Conservation (phyloP, 64 coral and sea anemone species). For the Hydrozoanthus tunicans region DNA sequence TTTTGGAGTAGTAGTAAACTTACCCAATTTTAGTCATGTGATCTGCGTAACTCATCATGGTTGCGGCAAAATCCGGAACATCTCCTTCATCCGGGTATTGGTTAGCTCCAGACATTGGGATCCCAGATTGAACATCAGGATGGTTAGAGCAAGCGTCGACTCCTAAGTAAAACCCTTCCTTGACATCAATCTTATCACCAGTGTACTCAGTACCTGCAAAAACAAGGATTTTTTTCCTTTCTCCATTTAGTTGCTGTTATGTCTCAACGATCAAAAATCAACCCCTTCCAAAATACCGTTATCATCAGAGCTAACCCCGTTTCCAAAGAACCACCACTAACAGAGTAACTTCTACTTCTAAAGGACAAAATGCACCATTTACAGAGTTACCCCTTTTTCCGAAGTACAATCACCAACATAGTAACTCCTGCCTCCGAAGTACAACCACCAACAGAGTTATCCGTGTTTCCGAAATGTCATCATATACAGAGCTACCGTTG, state of each 20-base stretch:
- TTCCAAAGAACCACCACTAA: too few species aligned
- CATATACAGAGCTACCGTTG: too few species aligned
- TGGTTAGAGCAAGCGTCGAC: slow-evolving; percentile 23
- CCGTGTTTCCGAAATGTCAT: too few species aligned
- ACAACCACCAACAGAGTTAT: too few species aligned
- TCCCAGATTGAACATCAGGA: neutral
- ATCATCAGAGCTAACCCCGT: too few species aligned
- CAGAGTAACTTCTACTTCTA: too few species aligned
- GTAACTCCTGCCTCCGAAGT: too few species aligned
- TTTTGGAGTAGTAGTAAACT: neutral
- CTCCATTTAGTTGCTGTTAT: neutral
- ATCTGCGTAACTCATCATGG: slow-evolving; percentile 20
- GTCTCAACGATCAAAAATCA: neutral
- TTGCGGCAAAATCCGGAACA: slow-evolving; percentile 48
- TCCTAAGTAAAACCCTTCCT: slow-evolving; percentile 79
- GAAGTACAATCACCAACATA: too few species aligned
- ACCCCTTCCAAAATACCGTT: too few species aligned
- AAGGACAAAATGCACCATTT: too few species aligned
- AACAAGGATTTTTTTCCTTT: neutral
- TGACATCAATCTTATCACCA: slow-evolving; percentile 53
- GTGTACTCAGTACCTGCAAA: slow-evolving; percentile 71
- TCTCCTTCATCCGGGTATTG: slow-evolving; percentile 70
- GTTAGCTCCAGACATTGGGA: slow-evolving; percentile 62
- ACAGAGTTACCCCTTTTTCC: too few species aligned
- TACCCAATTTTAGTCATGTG: slow-evolving; percentile 60